Evolutionary conservation across 2,113 vertebrate species (phyloP), one percentile per base, ranked within the genome.

Genomic region (Raja brachyura): DNA sequence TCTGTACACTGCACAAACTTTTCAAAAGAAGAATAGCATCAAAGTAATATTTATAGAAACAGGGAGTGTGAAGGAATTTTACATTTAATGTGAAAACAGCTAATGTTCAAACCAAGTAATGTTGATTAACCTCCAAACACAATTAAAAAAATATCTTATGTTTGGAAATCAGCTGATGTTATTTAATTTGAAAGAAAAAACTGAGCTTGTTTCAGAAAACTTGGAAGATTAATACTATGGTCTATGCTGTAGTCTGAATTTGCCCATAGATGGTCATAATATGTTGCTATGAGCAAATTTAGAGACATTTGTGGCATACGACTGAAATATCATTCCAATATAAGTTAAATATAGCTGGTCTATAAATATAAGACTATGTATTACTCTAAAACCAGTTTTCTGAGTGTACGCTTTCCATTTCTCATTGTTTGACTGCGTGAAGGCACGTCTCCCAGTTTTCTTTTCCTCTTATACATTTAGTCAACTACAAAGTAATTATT

Each of bases 331-430:
- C 83, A n/a, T 86, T 86, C 59, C 56, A 6, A 25, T 86, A 61
- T 61, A 61, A 86, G 54, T 13, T 86, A 86, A 86, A n/a, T 86
- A 86, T 86, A 86, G 20, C 83, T 61, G 39, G 22, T n/a, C 59
- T 86, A 86, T 61, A 86, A 86, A 86, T 86, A 61, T 25, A 61
- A 61, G 11, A 59, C 48, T 54, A 85, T 79, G 48, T 20, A 48
- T 79, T 79, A 79, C 33, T 79, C 14, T 48, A 79, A 79, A 79
- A 48, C 33, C 77, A 79, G 77, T 79, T 39, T 79, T 79, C 77
- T 39, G 77, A 79, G 77, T 79, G 33, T 79, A 79, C 48, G 18
- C 33, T 79, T 48, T 79, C 75, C 33, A 79, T 48, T 18, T 13
- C 11, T 79, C 33, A 39, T 39, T 79, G 33, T 79, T 33, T 77